Percentiles rank a stretch among this genome's conserved stretches.
Evolutionary conservation across 2,113 vertebrate genomes (phyloP).

Genomic region (Clarias gariepinus): DNA sequence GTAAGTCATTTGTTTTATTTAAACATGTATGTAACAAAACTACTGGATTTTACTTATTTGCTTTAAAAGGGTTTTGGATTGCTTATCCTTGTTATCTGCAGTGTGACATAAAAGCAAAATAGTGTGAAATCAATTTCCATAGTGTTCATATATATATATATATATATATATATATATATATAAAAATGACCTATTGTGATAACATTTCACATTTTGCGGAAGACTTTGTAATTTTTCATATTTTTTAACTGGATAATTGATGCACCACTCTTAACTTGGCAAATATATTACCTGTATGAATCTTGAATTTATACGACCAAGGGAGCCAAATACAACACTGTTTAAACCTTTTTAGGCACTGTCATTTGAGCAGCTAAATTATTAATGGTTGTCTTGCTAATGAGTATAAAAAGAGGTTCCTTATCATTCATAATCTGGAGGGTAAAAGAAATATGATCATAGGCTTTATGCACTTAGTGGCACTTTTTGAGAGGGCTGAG

Average conservation of each 20-base stretch:
- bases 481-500: constrained; percentile 54
- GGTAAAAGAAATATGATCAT: constrained; percentile 65
- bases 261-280: constrained; percentile 19
- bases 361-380: constrained; percentile 70
- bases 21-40: too few species aligned
- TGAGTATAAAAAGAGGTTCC: constrained; percentile 70
- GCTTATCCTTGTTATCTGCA: too few species aligned
- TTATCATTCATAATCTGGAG: constrained; percentile 73
- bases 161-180: too few species aligned
- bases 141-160: too few species aligned
- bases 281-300: constrained; percentile 52
- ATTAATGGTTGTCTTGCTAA: constrained; percentile 68
- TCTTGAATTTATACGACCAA: constrained; percentile 50
- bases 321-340: constrained; percentile 58
- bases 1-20: neutral
- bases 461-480: constrained; percentile 62
- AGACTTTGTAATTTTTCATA: neutral
- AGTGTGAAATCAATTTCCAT: too few species aligned
- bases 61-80: too few species aligned
- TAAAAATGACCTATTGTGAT: too few species aligned
- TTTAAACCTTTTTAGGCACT: constrained; percentile 61
- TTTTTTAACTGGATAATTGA: constrained; percentile 9
- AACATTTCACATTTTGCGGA: too few species aligned
- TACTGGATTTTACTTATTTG: too few species aligned
- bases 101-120: too few species aligned